Conservation (phyloP, 2,113 vertebrate species). For the Dolichallabes microphthalmus region DNA sequence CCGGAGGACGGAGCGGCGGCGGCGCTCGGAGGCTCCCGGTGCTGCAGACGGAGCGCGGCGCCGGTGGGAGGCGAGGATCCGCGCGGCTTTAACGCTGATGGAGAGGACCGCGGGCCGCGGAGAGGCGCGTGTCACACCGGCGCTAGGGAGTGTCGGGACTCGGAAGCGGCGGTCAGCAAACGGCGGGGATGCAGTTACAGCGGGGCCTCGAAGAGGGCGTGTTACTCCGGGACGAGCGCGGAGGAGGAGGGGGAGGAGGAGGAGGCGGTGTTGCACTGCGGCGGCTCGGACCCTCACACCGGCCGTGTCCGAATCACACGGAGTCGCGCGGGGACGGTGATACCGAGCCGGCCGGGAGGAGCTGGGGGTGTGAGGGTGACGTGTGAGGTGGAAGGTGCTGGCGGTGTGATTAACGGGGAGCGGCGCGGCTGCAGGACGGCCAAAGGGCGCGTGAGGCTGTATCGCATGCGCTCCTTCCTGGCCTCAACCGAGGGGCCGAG, state of each 20-base stretch:
- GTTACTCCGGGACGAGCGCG: constrained; percentile 40
- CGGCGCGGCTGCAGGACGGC: constrained; percentile 44
- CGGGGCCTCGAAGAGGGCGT: constrained; percentile 52
- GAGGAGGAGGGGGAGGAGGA: neutral
- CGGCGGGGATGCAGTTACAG: constrained; percentile 51
- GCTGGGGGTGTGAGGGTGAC: constrained; percentile 18
- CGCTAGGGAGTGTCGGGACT: neutral
- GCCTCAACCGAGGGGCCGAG: constrained; percentile 29
- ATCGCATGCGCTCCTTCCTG: constrained; percentile 54
- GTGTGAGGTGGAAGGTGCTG: neutral
- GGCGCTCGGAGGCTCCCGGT: neutral
- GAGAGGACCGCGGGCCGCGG: neutral
- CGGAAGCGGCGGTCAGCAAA: constrained; percentile 40
- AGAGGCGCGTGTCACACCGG: constrained; percentile 8
- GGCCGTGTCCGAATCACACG: neutral
- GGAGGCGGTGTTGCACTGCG: constrained; percentile 41
- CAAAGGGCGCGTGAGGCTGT: constrained; percentile 56
- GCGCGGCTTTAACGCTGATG: constrained; percentile 47
- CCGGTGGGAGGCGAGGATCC: constrained; percentile 21
- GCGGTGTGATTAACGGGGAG: constrained; percentile 34
- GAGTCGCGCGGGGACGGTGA: neutral
- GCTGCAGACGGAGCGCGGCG: constrained; percentile 37
- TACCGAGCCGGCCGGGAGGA: neutral
- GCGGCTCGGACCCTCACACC: constrained; percentile 35
- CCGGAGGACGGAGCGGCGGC: constrained; percentile 2